These are phyloP conservation scores for Dryobotodes eremita DNA, from an alignment of 2,888 invertebrate genomes.

Conservation along the genomic window DNA sequence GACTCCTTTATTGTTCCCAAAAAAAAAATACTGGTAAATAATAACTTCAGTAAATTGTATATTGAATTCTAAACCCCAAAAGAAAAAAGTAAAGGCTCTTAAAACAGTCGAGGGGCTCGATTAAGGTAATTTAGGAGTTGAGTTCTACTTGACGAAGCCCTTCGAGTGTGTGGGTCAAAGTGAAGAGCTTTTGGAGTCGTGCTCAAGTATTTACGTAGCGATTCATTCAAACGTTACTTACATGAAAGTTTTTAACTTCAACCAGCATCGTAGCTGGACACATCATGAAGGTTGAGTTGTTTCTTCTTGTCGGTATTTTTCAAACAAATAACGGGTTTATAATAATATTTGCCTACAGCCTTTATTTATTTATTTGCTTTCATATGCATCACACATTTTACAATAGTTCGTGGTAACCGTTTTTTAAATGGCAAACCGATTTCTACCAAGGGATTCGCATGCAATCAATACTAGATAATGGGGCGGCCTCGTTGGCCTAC, in stretches of 20 bases:
- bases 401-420: too few species aligned
- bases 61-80: constrained; percentile 20
- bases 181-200: constrained; percentile 26
- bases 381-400: too few species aligned
- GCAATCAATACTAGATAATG: too few species aligned
- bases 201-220: constrained; percentile 47
- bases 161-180: constrained; percentile 60
- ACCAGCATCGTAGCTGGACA: not conserved
- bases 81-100: constrained; percentile 31
- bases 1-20: too few species aligned
- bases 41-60: constrained; percentile 17
- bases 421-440: too few species aligned
- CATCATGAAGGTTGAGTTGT: not conserved
- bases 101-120: constrained; percentile 40
- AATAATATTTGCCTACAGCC: too few species aligned
- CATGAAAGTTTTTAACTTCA: constrained; percentile 44
- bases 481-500: too few species aligned
- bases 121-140: constrained; percentile 58
- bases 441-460: too few species aligned
- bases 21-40: not conserved
- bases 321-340: not conserved
- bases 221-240: constrained; percentile 40
- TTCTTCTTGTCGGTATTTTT: not conserved
- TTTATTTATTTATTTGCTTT: too few species aligned
- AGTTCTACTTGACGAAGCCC: constrained; percentile 33